phyloP scores from a whole-genome alignment of 2,113 vertebrate species.

The Lophotis ruficrista region DNA sequence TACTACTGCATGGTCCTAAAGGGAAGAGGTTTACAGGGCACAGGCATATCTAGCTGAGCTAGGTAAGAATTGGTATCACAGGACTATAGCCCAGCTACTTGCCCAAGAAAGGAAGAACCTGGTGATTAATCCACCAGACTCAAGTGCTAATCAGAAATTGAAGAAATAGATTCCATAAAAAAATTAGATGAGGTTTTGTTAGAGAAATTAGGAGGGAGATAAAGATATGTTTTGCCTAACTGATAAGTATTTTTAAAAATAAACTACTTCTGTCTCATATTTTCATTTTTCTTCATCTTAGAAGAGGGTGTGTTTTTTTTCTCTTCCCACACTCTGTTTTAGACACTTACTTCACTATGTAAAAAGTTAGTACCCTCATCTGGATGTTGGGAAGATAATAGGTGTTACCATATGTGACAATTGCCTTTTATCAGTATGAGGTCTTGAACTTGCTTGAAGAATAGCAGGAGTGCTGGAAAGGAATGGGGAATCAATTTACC shows the following conservation, averaged over 20 bases:
- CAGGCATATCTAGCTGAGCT: background rate
- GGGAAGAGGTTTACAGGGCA: background rate
- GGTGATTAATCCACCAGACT: background rate
- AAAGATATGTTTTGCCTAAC: background rate
- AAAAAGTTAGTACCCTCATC: background rate
- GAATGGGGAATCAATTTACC: background rate
- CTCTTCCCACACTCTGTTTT: background rate
- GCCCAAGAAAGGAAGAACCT: background rate
- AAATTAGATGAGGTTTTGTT: background rate
- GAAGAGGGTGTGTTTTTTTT: background rate
- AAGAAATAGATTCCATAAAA: background rate
- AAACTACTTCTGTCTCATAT: background rate
- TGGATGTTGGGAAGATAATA: background rate
- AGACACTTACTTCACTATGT: background rate
- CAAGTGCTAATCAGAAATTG: background rate
- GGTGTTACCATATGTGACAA: conserved; percentile 41
- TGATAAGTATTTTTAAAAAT: background rate
- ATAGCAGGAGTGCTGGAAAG: background rate
- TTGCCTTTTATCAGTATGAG: conserved; percentile 7
- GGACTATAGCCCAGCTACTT: background rate
- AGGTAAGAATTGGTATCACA: background rate
- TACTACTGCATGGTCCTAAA: background rate
- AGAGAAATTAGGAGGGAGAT: background rate
- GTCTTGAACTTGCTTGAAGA: background rate
- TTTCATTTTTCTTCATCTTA: background rate